Base-by-base conservation (phyloP, 2,888 invertebrate species). In the Drosophila gaucha region DNA sequence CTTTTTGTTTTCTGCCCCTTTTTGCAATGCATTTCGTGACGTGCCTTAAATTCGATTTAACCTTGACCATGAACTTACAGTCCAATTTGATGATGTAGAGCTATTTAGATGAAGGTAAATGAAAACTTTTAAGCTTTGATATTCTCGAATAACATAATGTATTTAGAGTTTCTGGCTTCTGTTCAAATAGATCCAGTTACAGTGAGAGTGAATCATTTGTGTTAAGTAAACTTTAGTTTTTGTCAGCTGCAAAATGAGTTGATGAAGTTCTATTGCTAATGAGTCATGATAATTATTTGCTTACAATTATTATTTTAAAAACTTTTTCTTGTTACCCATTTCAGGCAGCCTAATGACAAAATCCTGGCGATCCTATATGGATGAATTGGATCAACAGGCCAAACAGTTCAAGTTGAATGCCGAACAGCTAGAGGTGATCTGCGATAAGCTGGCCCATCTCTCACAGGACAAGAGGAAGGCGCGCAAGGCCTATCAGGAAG, bases 401-500 rank as follows among this genome's bases (percentile, higher is more conserved):
- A 95, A 95, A 78, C 93, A 96, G 75, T 95, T 98, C 65, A 95
- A 95, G 89, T 94, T 95, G 67, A 98, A 97, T 90, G 96, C 97
- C 1, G 98, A 98, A 90, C 94, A 95, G 22, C 93, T 98, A 78
- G 97, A 97, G 90, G 95, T 94, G 26, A 94, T 95, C 69, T 96
- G 97, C 10, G 97, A 98, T 84, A 95, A 96, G 77, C 93, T 98
- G 72, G 94, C 94, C 75, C 93, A 94, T 36, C 94, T 98, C 60
- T 96, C 97, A 91, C 93, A 94, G n/a, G 98, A 98, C 89, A 96
- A 98, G 90, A 94, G 97, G 89, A 95, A 96, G 90, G 95, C 97
- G 4, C 94, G 96, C 78, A 98, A 98, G 91, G 93, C 94, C 51
- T 98, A 97, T 90, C 96, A 96, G 89, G 98, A 98, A 89, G 98